These are phyloP conservation scores for Triops longicaudatus DNA, from an alignment of 1,140 invertebrate species.

Conservation along the genomic window DNA sequence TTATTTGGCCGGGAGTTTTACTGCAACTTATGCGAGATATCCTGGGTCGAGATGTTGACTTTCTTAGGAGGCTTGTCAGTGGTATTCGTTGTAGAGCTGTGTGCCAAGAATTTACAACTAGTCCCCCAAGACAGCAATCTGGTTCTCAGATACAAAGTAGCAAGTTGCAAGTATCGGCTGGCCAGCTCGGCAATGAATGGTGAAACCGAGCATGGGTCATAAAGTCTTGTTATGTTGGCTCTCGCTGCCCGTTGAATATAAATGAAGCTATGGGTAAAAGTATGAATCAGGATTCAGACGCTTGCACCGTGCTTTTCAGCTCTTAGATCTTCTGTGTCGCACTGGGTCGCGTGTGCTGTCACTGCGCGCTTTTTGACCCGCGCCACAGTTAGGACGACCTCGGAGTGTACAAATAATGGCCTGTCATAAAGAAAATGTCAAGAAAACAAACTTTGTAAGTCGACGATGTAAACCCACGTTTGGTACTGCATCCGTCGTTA, in stretches of 20 bases:
- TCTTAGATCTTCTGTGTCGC: not conserved
- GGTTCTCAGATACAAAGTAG: not conserved
- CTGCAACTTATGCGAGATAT: not conserved
- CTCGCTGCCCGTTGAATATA: not conserved
- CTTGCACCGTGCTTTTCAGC: not conserved
- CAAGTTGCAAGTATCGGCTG: not conserved
- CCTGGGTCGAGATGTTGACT: not conserved
- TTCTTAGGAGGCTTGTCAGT: not conserved
- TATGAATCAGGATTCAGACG: not conserved
- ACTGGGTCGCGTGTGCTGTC: not conserved
- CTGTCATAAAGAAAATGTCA: too few relatives aligned
- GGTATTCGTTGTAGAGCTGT: not conserved
- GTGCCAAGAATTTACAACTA: not conserved
- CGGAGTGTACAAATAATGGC: not conserved
- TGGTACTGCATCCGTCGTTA: too few relatives aligned
- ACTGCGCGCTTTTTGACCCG: not conserved
- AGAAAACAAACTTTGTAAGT: too few relatives aligned
- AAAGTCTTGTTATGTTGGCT: not conserved
- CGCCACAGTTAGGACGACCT: not conserved
- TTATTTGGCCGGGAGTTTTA: not conserved
- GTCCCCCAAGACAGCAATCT: not conserved
- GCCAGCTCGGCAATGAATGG: not conserved
- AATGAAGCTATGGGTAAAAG: not conserved
- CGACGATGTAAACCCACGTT: too few relatives aligned
- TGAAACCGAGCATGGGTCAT: not conserved